These are phyloP conservation scores for Temnothorax nylanderi DNA, from an alignment of 1,140 invertebrate species.

Conservation along the genomic window DNA sequence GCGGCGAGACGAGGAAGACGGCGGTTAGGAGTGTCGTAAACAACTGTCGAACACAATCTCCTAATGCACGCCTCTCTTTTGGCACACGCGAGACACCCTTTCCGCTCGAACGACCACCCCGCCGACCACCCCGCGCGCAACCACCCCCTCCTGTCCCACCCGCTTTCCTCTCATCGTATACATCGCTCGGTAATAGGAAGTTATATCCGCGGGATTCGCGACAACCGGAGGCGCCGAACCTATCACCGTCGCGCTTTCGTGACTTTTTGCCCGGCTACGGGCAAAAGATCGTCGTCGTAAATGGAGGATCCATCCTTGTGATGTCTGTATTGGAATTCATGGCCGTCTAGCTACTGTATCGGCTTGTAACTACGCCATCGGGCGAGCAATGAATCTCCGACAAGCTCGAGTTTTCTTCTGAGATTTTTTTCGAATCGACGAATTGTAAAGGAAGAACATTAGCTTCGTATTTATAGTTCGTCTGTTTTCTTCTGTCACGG, in stretches of 20 bases:
- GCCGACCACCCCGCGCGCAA: slow-evolving; percentile 9
- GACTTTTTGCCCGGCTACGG: slow-evolving; percentile 46
- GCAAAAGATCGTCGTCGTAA: slow-evolving; percentile 26
- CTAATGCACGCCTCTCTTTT: slow-evolving; percentile 83
- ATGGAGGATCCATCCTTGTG: slow-evolving; percentile 31
- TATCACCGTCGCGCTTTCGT: slow-evolving; percentile 56
- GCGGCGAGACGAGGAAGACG: slow-evolving; percentile 67
- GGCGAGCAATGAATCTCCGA: slow-evolving; percentile 2
- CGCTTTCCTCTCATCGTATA: slow-evolving; percentile 31
- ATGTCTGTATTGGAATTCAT: slow-evolving; percentile 58
- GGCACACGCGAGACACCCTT: slow-evolving; percentile 61
- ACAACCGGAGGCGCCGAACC: slow-evolving; percentile 60
- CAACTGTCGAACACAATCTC: slow-evolving; percentile 85
- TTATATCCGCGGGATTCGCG: slow-evolving; percentile 75
- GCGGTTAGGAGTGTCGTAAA: slow-evolving; percentile 82
- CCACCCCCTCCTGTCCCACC: slow-evolving; percentile 2
- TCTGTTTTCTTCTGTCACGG: background rate
- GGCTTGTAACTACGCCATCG: slow-evolving; percentile 57
- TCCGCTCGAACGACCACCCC: slow-evolving; percentile 27
- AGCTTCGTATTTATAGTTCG: background rate
- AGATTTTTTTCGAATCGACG: slow-evolving; percentile 16
- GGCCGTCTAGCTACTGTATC: slow-evolving; percentile 48
- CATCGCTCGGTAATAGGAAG: slow-evolving; percentile 73
- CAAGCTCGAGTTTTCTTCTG: slow-evolving; percentile 48
- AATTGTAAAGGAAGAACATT: background rate